A percentile compares a stretch with the other conserved stretches of the same genome.
Conservation (phyloP, 1,140 invertebrate species). For the Ctenoplectra terminalis region DNA sequence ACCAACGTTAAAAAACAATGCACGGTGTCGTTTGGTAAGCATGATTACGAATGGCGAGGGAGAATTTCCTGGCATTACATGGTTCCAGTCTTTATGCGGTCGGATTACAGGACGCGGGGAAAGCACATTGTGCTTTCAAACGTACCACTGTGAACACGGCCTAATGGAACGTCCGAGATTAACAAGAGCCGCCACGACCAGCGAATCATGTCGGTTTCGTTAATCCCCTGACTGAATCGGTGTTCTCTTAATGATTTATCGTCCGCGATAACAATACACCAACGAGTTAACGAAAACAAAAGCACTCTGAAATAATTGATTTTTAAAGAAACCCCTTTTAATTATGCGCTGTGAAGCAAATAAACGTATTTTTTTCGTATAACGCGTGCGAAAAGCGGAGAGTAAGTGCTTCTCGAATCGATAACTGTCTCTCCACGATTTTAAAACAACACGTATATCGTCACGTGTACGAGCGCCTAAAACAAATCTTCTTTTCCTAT, state of each 20-base stretch:
- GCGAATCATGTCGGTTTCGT: conserved; percentile 32
- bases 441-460: no score
- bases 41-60: background rate
- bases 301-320: background rate
- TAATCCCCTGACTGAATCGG: conserved; percentile 30
- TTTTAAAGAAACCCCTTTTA: background rate
- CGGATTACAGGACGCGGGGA: conserved; percentile 38
- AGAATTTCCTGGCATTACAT: conserved; percentile 35
- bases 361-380: background rate
- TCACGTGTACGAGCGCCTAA: background rate
- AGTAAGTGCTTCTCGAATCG: background rate
- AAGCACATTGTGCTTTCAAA: conserved; percentile 16
- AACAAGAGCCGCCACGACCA: conserved; percentile 18
- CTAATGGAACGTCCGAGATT: conserved; percentile 53
- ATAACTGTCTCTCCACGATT: background rate
- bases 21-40: conserved; percentile 3
- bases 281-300: background rate
- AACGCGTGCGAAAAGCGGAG: background rate
- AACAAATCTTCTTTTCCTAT: conserved; percentile 14
- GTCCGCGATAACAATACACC: background rate
- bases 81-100: conserved; percentile 47
- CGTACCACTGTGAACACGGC: conserved; percentile 42
- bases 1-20: conserved; percentile 26
- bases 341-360: background rate
- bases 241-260: conserved; percentile 40